These are phyloP conservation scores for Tuta absoluta DNA, from an alignment of 2,888 invertebrate genomes.

Conservation along the genomic window DNA sequence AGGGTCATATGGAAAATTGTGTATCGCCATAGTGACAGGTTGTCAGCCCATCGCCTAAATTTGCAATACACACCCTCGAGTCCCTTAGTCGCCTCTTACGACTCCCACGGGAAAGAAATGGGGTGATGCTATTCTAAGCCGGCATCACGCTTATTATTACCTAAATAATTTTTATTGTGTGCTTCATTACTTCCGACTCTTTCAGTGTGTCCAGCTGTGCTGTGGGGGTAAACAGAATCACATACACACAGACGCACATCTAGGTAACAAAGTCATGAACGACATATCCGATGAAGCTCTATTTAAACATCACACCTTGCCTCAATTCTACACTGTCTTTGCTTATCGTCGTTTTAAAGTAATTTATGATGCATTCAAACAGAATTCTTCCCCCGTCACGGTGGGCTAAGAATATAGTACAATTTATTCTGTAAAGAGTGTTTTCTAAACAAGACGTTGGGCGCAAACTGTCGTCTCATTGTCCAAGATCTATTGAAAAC, in stretches of 20 bases:
- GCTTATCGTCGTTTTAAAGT: constrained; percentile 39
- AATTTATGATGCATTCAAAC: constrained; percentile 47
- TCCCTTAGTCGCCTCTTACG: no score
- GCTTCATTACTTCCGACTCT: background rate
- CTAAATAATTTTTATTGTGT: background rate
- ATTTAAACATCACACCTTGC: constrained; percentile 12
- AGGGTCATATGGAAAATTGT: no score
- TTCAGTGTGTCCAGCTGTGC: background rate
- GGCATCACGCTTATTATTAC: no score
- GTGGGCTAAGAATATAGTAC: constrained; percentile 60
- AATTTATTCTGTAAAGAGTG: constrained; percentile 56
- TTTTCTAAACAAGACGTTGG: constrained; percentile 74
- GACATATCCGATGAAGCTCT: constrained; percentile 8
- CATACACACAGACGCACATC: constrained; percentile 6
- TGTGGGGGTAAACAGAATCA: background rate
- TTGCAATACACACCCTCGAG: no score
- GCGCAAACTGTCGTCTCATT: constrained; percentile 50
- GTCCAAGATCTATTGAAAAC: constrained; percentile 33
- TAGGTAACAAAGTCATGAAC: constrained; percentile 7
- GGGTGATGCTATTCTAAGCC: no score
- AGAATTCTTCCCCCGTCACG: constrained; percentile 54
- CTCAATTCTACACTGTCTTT: constrained; percentile 13
- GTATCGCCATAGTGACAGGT: no score
- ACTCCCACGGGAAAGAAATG: no score
- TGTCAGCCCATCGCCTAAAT: no score